Evolutionary conservation across 2,888 invertebrate species (phyloP).

Genomic region (Reticulitermes lucifugus): DNA sequence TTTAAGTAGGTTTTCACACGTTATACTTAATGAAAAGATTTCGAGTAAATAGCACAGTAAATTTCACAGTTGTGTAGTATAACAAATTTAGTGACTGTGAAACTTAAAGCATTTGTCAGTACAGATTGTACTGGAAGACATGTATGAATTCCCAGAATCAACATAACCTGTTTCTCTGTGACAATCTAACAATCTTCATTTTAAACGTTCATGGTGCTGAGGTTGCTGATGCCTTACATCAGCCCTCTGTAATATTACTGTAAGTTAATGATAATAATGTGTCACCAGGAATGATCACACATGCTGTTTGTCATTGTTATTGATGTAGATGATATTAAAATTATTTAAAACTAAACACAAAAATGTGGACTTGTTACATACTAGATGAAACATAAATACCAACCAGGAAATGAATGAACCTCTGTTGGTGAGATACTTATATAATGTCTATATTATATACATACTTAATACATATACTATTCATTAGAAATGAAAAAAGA

Average conservation of each 20-base stretch:
- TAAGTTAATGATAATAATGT: constrained; percentile 35
- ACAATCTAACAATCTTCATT: constrained; percentile 51
- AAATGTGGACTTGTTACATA: constrained; percentile 45
- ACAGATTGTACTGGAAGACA: background rate
- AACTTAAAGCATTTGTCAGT: background rate
- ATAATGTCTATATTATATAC: constrained; percentile 41
- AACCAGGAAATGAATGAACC: constrained; percentile 6
- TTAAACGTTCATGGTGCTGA: constrained; percentile 51
- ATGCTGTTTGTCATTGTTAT: constrained; percentile 52
- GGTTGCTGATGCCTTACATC: constrained; percentile 15
- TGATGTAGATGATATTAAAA: constrained; percentile 46
- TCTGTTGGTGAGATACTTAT: constrained; percentile 36
- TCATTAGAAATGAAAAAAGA: constrained; percentile 39
- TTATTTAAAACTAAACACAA: constrained; percentile 13
- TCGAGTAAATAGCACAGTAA: too few species aligned
- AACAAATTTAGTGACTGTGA: background rate
- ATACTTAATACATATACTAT: constrained; percentile 46
- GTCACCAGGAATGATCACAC: constrained; percentile 42
- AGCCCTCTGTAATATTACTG: constrained; percentile 33
- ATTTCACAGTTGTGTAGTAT: too few species aligned
- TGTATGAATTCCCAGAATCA: constrained; percentile 31
- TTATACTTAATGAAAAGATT: too few species aligned
- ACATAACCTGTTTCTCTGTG: constrained; percentile 50
- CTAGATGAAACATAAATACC: constrained; percentile 41
- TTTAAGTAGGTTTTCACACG: too few species aligned